Base-by-base conservation (phyloP, 2,113 vertebrate genomes). In the Sinocyclocheilus anshuiensis region DNA sequence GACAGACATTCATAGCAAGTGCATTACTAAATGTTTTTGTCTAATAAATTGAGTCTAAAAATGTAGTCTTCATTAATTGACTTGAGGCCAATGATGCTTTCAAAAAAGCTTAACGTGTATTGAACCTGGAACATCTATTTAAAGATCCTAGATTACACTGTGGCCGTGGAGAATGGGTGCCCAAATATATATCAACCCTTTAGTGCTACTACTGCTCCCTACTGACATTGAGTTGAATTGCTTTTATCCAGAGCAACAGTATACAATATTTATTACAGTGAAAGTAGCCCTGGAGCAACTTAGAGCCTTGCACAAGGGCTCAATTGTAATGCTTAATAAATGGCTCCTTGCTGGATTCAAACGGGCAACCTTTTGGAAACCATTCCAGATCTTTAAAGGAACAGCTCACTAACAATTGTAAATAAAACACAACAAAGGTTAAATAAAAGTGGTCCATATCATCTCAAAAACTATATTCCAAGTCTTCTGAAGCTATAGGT, bases 201-300 rank as follows among this genome's bases (percentile, higher is more conserved):
- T 74, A 74, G 71, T 42, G 39, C 36, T 42, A 74, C 71, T n/a
- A 6, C 71, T 42, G 36, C 10, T 74, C 71, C 33, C 67, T 71
- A n/a, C 71, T 74, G 71, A 42, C 71, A 74, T 4, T 76, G 42
- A 50, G 74, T 42, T 76, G 74, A 42, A 42, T 42, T 74, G 71
- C 71, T 74, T 74, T 74, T 74, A 74, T 74, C 71, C 71, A 42
- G 36, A 74, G 36, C 36, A 74, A 74, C 71, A 74, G 4, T 11
- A 42, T n/a, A 74, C 20, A 42, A 42, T 74, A 74, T 74, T 12
- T 77, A 77, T 77, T 77, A 10, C 24, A 53, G 26, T 20, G 50
- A 55, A 55, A 53, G 48, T 55, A 77, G 50, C 24, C 50, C 48
- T 18, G 13, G 4, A 74, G 20, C 36, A 72, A 72, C 69, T 42